Conservation (phyloP, 1,140 invertebrate genomes). For the Calephelis virginiensis region DNA sequence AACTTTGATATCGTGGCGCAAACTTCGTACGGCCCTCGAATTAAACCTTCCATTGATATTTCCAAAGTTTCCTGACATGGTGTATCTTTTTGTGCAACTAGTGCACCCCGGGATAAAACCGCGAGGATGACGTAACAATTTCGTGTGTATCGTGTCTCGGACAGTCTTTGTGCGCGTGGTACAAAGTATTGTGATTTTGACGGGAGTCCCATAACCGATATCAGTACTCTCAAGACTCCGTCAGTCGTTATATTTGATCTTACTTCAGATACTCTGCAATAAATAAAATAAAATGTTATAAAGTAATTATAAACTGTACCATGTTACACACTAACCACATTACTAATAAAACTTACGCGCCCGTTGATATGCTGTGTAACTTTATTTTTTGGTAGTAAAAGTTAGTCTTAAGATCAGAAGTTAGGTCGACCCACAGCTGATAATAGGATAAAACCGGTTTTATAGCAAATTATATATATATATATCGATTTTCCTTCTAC, state of each 20-base stretch:
- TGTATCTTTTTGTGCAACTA: conserved; percentile 74
- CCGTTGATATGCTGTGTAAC: too few relatives aligned
- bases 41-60: conserved; percentile 74
- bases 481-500: too few relatives aligned
- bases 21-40: conserved; percentile 72
- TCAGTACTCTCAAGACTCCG: conserved; percentile 65
- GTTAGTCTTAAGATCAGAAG: too few relatives aligned
- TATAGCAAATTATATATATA: too few relatives aligned
- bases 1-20: conserved; percentile 71
- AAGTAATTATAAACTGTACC: too few relatives aligned
- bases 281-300: conserved; percentile 22
- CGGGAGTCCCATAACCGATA: conserved; percentile 67
- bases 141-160: conserved; percentile 46
- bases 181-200: conserved; percentile 48
- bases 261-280: conserved; percentile 73
- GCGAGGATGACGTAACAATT: conserved; percentile 73
- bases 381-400: too few relatives aligned
- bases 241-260: conserved; percentile 71
- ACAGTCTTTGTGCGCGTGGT: conserved; percentile 56
- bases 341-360: too few relatives aligned
- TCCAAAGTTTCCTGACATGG: conserved; percentile 64
- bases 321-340: too few relatives aligned
- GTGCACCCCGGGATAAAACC: conserved; percentile 62
- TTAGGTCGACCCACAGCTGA: too few relatives aligned
- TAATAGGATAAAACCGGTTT: too few relatives aligned